Conservation (phyloP, 92 coral and sea anemone species). For the Desmophyllum pertusum region DNA sequence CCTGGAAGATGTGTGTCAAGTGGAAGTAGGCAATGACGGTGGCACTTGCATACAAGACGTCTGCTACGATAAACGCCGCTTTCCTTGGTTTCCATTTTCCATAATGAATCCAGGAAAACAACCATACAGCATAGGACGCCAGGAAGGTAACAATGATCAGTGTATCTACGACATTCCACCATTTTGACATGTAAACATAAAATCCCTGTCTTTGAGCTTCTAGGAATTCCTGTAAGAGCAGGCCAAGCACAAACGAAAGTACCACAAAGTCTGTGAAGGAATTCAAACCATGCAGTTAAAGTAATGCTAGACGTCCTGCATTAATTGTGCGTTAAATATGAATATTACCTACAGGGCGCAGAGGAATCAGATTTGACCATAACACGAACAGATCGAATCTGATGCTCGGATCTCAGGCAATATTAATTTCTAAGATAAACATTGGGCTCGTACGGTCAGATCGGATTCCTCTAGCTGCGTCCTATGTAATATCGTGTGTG, state of each 20-base stretch:
- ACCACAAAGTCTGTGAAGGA: slow-evolving; percentile 4
- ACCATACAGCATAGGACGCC: neutral
- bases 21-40: slow-evolving; percentile 26
- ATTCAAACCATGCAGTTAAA: neutral
- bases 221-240: neutral
- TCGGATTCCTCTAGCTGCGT: too few species aligned
- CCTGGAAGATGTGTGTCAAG: slow-evolving; percentile 8
- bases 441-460: too few species aligned
- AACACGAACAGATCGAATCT: too few species aligned
- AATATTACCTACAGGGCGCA: neutral
- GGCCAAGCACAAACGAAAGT: neutral
- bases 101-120: neutral
- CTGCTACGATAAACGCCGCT: neutral
- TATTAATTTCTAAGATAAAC: too few species aligned
- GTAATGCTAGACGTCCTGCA: neutral
- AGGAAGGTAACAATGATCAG: neutral
- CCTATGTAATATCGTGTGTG: too few species aligned
- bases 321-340: neutral
- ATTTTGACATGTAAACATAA: neutral
- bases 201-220: neutral
- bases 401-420: too few species aligned
- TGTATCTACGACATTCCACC: slow-evolving; percentile 21
- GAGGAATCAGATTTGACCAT: neutral
- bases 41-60: slow-evolving; percentile 12
- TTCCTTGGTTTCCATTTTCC: slow-evolving; percentile 1